These are phyloP conservation scores for Drosophila funebris DNA, from an alignment of 1,140 invertebrate species.

Conservation along the genomic window DNA sequence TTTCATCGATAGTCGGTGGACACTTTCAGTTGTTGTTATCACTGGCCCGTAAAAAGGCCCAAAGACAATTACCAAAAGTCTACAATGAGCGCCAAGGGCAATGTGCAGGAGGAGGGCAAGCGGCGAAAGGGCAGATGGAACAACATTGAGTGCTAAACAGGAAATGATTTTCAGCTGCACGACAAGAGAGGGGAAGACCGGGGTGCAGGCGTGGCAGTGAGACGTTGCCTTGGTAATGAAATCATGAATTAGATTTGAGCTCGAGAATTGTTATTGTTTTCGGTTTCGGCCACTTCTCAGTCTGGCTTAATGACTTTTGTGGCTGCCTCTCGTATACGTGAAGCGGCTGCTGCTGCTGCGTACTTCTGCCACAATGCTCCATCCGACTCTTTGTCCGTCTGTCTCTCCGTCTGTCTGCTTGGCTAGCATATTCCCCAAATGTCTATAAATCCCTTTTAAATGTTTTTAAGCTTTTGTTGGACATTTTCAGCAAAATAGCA, in stretches of 20 bases:
- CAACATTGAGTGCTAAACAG: constrained; percentile 76
- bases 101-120: neutral
- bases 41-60: constrained; percentile 64
- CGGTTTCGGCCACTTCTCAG: constrained; percentile 34
- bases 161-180: constrained; percentile 74
- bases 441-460: constrained; percentile 83
- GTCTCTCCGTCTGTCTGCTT: constrained; percentile 36
- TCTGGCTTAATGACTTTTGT: constrained; percentile 75
- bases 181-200: neutral
- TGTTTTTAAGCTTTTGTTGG: constrained; percentile 82
- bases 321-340: constrained; percentile 27
- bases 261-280: constrained; percentile 81
- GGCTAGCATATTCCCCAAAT: constrained; percentile 78
- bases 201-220: neutral
- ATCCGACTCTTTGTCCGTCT: neutral
- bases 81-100: constrained; percentile 12
- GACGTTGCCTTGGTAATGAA: constrained; percentile 66
- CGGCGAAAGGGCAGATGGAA: neutral
- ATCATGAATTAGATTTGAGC: constrained; percentile 81
- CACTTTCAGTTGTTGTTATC: constrained; percentile 81
- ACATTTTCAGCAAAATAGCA: constrained; percentile 70
- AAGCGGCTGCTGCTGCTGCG: too few relatives aligned
- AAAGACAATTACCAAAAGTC: constrained; percentile 59
- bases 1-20: constrained; percentile 77
- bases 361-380: constrained; percentile 2